These are phyloP conservation scores for Turritopsis rubra DNA, from an alignment of 30 jellyfish, hydroid and myxozoan species.

Conservation along the genomic window DNA sequence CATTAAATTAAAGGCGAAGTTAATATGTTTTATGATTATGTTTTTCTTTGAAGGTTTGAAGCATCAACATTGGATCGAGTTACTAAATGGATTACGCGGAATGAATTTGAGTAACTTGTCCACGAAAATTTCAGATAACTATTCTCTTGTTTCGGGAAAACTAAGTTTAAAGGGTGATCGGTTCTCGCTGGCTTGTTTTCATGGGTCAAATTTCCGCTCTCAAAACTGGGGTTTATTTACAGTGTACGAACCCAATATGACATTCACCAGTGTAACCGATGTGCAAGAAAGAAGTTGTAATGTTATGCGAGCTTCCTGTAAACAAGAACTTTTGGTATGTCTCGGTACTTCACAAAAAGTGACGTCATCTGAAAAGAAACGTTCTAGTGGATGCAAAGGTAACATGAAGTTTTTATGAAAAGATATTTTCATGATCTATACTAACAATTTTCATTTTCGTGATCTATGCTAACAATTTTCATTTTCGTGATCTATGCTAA, in stretches of 20 bases:
- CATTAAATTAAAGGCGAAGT: no score
- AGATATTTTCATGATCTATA: no score
- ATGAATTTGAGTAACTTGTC: conserved; percentile 39
- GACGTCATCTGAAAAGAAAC: conserved; percentile 11
- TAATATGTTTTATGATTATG: no score
- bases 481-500: no score
- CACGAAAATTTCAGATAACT: conserved; percentile 32
- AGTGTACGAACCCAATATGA: conserved; percentile 65
- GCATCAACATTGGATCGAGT: conserved; percentile 95
- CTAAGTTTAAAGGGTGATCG: conserved; percentile 70
- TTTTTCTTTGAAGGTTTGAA: conserved; percentile 59
- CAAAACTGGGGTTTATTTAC: conserved; percentile 97
- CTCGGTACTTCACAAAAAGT: conserved; percentile 35
- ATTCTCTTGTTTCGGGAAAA: conserved; percentile 61
- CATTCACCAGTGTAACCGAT: conserved; percentile 49
- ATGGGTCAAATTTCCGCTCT: conserved; percentile 96
- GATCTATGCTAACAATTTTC: no score
- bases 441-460: no score
- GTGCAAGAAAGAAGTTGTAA: conserved; percentile 90
- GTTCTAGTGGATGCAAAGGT: conserved; percentile 8
- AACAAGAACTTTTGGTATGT: conserved; percentile 46
- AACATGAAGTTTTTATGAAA: neutral
- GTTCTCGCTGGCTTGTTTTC: conserved; percentile 84
- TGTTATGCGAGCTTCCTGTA: conserved; percentile 61
- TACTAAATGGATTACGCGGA: conserved; percentile 69